Evolutionary conservation across 2,888 invertebrate species (phyloP).

Genomic region (Tupiocoris notatus): DNA sequence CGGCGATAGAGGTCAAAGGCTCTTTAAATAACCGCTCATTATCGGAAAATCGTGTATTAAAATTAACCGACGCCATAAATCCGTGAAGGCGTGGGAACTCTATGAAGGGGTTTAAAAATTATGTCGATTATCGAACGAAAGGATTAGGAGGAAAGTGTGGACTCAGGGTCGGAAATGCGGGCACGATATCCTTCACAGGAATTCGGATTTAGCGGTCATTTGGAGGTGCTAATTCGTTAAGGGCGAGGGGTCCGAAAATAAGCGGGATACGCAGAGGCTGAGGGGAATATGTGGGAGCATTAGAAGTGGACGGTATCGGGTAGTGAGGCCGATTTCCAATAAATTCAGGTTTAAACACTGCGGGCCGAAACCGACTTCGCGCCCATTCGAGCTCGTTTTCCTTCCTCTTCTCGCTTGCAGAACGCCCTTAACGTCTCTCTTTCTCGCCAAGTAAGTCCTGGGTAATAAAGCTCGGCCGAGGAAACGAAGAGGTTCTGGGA

Average conservation of each 20-base stretch:
- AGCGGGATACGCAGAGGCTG: not conserved
- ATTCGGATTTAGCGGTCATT: not conserved
- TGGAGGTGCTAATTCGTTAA: slow-evolving; percentile 3
- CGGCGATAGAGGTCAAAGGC: no score
- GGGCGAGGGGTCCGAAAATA: not conserved
- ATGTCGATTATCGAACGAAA: no score
- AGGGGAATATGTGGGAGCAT: not conserved
- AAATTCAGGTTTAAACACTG: slow-evolving; percentile 37
- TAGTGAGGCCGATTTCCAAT: slow-evolving; percentile 19
- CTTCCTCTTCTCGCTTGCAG: not conserved
- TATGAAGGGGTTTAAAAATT: no score
- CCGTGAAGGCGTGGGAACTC: no score
- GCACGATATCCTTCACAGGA: not conserved
- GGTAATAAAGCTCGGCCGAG: slow-evolving; percentile 28
- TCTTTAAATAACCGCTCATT: no score
- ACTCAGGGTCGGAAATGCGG: not conserved
- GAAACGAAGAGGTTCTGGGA: not conserved
- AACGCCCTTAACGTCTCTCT: not conserved
- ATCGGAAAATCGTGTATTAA: no score
- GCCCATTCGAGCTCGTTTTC: not conserved
- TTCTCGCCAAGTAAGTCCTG: not conserved
- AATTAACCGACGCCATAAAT: no score
- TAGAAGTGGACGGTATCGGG: not conserved
- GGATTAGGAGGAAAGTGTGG: not conserved
- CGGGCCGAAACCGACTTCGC: slow-evolving; percentile 12